Evolutionary conservation across 2,888 invertebrate species (phyloP), one percentile per base, ranked within the genome.

Genomic region (Eulithis testata): DNA sequence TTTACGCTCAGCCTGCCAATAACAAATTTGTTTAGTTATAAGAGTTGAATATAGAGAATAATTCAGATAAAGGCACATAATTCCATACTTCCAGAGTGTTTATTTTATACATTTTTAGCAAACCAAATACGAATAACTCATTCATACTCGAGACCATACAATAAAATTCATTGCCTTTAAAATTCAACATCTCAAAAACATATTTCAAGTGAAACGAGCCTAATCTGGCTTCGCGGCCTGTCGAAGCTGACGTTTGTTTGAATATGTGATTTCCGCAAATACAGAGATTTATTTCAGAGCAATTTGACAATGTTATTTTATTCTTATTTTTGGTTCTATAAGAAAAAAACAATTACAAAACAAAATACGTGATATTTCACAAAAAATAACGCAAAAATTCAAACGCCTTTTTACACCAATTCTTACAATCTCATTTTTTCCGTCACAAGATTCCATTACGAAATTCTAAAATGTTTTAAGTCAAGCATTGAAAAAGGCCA

Each of bases 211-310:
- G 43, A 53, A 81, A 74, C 74, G 75, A 74, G 77, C 75, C 37
- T 78, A 78, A 73, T 76, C 76, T 76, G 82, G 83, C 82, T 86
- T 87, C 84, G 77, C 84, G 79, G 77, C 76, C 77, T 77, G 80
- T 79, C 75, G 75, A 81, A 80, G 77, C 78, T 81, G 84, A 81
- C 83, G 78, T 81, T 78, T 87, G 84, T 89, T 86, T 87, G 87
- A 87, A 88, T 84, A 88, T 86, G 83, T 84, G 87, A 88, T 88
- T 86, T 81, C 76, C 63, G 76, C 78, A 78, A 81, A 79, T 77
- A 80, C 68, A 76, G 74, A 77, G 78, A 80, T 80, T 78, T 79
- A 80, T 79, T 79, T 79, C 74, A 76, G 72, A 65, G 66, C 76
- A 70, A 76, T 74, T 78, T 74, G 73, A 66, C 73, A 66, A 65